Conservation (phyloP, 2,797 vertebrate species). For the Bradypus variegatus region DNA sequence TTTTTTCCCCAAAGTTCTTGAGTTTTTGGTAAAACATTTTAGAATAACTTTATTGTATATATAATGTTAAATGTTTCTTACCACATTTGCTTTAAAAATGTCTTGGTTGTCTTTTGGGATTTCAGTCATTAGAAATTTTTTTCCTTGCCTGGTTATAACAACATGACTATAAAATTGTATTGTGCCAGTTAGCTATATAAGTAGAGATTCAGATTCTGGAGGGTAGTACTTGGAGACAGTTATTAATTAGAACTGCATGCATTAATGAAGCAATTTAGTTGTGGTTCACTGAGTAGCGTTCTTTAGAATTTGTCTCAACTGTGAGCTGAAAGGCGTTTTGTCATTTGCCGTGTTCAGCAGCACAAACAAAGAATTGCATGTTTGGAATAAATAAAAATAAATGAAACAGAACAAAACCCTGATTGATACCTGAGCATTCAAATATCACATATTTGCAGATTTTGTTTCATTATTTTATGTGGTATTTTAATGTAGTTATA, state of each 20-base stretch:
- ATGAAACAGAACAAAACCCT: not conserved
- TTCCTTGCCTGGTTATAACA: not conserved
- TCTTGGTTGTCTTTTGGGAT: not conserved
- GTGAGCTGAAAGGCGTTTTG: slow-evolving; percentile 20
- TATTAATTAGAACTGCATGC: slow-evolving; percentile 16
- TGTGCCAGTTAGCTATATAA: not conserved
- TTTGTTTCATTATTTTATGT: not conserved
- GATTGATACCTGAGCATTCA: not conserved
- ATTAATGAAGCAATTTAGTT: slow-evolving; percentile 14
- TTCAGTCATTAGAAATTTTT: slow-evolving; percentile 1
- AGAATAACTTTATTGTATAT: not conserved
- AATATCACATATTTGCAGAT: not conserved
- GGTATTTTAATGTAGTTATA: not conserved
- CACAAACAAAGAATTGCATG: not conserved
- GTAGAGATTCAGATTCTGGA: slow-evolving; percentile 2
- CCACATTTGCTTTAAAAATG: slow-evolving; percentile 9
- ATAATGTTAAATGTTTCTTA: not conserved
- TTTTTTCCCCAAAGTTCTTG: not conserved
- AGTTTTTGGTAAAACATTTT: slow-evolving; percentile 25
- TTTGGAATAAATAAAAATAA: not conserved
- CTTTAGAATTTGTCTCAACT: slow-evolving; percentile 18
- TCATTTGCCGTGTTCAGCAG: not conserved
- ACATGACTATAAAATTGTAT: not conserved
- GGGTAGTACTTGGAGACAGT: not conserved
- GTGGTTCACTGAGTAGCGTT: not conserved